These are phyloP conservation scores for Lithophane semibrunnea DNA, from an alignment of 2,888 invertebrate genomes.

Conservation along the genomic window DNA sequence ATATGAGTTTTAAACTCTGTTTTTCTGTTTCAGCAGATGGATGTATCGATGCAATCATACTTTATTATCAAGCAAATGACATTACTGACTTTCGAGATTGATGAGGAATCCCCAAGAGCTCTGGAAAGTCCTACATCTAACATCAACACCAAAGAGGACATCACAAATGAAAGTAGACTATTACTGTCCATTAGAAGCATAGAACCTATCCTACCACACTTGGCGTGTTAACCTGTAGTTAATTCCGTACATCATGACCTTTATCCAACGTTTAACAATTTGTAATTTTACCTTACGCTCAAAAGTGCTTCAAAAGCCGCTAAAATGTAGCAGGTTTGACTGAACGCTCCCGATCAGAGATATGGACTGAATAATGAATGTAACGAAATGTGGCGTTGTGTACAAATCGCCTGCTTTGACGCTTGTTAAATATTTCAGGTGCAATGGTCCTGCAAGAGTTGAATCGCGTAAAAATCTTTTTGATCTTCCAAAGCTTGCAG, in stretches of 20 bases:
- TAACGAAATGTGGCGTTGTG: constrained; percentile 44
- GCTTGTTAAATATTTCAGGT: constrained; percentile 57
- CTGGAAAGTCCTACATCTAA: neutral
- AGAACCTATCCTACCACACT: neutral
- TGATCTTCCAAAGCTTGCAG: constrained; percentile 32
- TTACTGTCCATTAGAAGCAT: constrained; percentile 20
- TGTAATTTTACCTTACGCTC: constrained; percentile 34
- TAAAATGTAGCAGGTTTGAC: constrained; percentile 47
- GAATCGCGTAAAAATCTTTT: constrained; percentile 44
- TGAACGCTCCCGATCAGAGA: constrained; percentile 22
- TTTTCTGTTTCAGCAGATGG: neutral
- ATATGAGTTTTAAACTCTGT: neutral
- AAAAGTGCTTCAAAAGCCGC: constrained; percentile 34
- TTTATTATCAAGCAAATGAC: constrained; percentile 8
- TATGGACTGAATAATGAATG: constrained; percentile 60
- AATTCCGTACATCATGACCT: constrained; percentile 45
- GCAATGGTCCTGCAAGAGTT: constrained; percentile 29
- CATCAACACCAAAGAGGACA: neutral
- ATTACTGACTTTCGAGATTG: neutral
- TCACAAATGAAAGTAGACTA: constrained; percentile 24
- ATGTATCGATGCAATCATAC: constrained; percentile 3
- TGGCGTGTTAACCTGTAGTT: constrained; percentile 37
- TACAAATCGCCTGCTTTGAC: constrained; percentile 58
- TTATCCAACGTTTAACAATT: constrained; percentile 44
- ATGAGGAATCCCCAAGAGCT: neutral